Conservation (phyloP, 2,797 vertebrate species). For the Typhlichthys eigenmanni region DNA sequence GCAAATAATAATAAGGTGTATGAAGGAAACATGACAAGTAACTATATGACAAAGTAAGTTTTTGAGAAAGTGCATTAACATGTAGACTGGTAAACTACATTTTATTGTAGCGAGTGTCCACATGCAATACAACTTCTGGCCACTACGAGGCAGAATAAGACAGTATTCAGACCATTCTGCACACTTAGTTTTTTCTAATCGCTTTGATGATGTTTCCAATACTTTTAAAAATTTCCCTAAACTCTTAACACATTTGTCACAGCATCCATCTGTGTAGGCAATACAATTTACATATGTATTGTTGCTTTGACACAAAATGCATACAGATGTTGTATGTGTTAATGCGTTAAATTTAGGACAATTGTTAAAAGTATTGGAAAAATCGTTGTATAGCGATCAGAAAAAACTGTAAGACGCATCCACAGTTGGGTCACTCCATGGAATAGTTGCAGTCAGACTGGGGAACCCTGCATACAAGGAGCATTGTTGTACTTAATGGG, state of each 20-base stretch:
- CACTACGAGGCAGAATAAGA: constrained; percentile 41
- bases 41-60: no score
- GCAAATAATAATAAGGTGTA: no score
- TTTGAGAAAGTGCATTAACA: no score
- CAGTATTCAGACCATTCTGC: not conserved
- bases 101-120: not conserved
- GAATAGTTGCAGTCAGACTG: constrained; percentile 1
- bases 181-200: not conserved
- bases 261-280: no score
- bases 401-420: not conserved
- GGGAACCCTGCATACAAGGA: not conserved
- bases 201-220: no score
- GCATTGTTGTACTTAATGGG: not conserved
- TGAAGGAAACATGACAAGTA: no score
- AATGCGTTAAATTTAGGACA: no score
- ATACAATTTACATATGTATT: no score
- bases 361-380: no score
- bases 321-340: not conserved
- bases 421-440: not conserved
- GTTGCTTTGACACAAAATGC: not conserved
- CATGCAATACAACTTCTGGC: constrained; percentile 4
- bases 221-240: no score
- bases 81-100: not conserved
- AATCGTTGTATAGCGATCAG: no score
- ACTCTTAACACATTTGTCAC: no score